Base-by-base conservation (phyloP, 2,888 invertebrate genomes). In the Drosophila birchii region DNA sequence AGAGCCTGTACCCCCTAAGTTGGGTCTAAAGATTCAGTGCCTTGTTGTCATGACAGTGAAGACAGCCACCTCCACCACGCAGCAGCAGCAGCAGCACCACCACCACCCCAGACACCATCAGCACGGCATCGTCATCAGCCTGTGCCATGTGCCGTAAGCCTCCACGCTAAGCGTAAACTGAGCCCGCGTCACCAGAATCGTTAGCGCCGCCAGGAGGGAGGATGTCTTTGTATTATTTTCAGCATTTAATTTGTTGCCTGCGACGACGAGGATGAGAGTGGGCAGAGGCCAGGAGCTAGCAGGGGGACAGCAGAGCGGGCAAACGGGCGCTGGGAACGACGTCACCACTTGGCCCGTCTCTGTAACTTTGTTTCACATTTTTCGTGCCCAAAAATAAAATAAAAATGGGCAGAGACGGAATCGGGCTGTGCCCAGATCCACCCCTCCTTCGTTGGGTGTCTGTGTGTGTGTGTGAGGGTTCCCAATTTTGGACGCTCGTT, bases 141-240 rank as follows among this genome's bases (percentile, higher is more conserved):
- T 41, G 58, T 32, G 64, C 47, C 69, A 58, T 57, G 53, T 63
- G 77, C 72, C 64, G 64, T 64, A 59, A 82, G 87, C 80, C 75
- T 76, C 69, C 75, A 75, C 70, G 80, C 71, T 79, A 87, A 87
- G 71, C 82, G 84, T 87, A 85, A 85, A 85, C 88, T 78, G 89
- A 85, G 84, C 78, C 71, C 61, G 68, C 64, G 71, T 82, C 62
- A 70, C 56, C 70, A 64, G 71, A 63, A 70, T 76, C 85, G 80
- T 79, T 79, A 78, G 72, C 78, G 68, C 74, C 79, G 73, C 73
- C 78, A 79, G 86, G 63, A 86, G 79, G 86, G 81, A 73, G 69
- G 66, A 86, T 83, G 86, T 89, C 90, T 86, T 86, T 86, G 90
- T 86, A 86, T 86, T 86, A 89, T 89, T 88, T 86, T 86, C 86